Evolutionary conservation across 2,797 vertebrate genomes (phyloP).

Genomic region (Enteromius treurensis): DNA sequence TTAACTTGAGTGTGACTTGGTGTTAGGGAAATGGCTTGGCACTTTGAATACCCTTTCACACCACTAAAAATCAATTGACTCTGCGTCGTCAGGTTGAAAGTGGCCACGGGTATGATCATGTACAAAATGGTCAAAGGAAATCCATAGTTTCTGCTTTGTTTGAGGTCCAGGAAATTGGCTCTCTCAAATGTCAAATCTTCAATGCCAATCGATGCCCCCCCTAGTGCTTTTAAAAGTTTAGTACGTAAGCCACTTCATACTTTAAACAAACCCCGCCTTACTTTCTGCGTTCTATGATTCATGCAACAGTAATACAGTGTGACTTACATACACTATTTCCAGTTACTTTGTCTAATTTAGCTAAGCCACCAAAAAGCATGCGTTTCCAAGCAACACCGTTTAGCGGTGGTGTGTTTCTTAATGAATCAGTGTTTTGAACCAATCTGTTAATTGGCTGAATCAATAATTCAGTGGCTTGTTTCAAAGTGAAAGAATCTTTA

Average conservation of each 20-base stretch:
- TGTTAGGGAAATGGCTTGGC: background rate
- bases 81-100: constrained; percentile 1
- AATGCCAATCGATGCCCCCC: constrained; percentile 41
- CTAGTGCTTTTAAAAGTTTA: constrained; percentile 45
- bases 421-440: background rate
- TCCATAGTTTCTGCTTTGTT: constrained; percentile 56
- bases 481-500: background rate
- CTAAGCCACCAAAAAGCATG: background rate
- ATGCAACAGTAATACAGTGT: background rate
- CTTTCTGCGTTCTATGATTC: constrained; percentile 1
- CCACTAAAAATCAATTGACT: constrained; percentile 43
- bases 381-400: background rate
- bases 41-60: constrained; percentile 39
- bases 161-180: constrained; percentile 5
- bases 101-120: constrained; percentile 43
- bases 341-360: background rate
- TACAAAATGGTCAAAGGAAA: constrained; percentile 38
- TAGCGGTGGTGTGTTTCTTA: background rate
- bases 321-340: background rate
- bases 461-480: background rate
- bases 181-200: constrained; percentile 32
- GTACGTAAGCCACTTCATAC: constrained; percentile 15
- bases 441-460: background rate
- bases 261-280: constrained; percentile 11
- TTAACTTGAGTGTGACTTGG: constrained; percentile 22